Evolutionary conservation across 92 coral and sea anemone species (phyloP).

Genomic region (Palythoa heliodiscus): DNA sequence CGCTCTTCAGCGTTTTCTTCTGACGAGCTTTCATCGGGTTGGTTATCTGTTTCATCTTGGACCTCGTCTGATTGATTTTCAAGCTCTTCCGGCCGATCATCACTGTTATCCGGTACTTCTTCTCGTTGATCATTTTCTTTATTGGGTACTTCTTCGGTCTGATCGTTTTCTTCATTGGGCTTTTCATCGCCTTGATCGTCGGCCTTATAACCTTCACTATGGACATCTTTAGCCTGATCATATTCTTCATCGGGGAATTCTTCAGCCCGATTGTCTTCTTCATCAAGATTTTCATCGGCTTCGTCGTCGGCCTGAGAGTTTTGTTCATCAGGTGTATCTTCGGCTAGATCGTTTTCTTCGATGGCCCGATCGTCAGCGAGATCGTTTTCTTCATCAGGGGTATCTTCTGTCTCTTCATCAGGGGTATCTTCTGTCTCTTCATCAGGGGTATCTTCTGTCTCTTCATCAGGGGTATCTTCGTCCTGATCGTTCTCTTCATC

Average conservation of each 20-base stretch:
- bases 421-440: slow-evolving; percentile 7
- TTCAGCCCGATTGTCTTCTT: not conserved
- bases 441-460: not conserved
- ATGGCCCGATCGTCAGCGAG: too few species aligned
- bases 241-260: not conserved
- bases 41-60: not conserved
- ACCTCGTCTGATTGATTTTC: not conserved
- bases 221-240: not conserved
- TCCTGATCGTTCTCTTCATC: not conserved
- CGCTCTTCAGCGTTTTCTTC: not conserved
- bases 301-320: not conserved
- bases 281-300: not conserved
- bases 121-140: slow-evolving; percentile 2
- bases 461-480: not conserved
- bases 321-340: not conserved
- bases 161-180: not conserved
- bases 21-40: not conserved
- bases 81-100: not conserved
- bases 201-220: not conserved
- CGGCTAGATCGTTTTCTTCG: not conserved
- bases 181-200: not conserved
- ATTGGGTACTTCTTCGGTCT: not conserved
- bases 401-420: not conserved
- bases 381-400: not conserved
- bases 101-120: not conserved